Base-by-base conservation (phyloP, 2,113 vertebrate species). In the Colius striatus region DNA sequence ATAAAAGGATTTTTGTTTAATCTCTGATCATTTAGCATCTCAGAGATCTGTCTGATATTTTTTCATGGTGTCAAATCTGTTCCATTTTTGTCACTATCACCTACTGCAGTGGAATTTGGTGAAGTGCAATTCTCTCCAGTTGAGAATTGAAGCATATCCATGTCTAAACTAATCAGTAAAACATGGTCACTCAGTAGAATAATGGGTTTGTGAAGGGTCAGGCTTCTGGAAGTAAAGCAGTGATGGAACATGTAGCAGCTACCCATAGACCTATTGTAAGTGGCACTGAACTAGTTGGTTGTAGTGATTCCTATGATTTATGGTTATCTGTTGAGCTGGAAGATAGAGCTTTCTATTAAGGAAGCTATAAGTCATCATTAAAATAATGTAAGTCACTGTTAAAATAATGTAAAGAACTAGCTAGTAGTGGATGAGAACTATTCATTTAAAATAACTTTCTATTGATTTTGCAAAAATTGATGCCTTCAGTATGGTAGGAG, bases 401-500 rank as follows among this genome's bases (percentile, higher is more conserved):
- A 89, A 89, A 94, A 55, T 67, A 75, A 81, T 48, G 45, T 92
- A 54, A 88, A 92, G 63, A 74, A 68, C 72, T 85, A 58, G 36
- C n/a, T 85, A 17, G 61, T 67, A 63, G 78, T 83, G 51, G 60
- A 85, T 90, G 79, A 86, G 82, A 77, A 43, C 85, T 88, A 36
- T 55, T 71, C 57, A 45, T 90, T 92, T 95, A 66, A 86, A 96
- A 76, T 65, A 87, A 83, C 65, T 90, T 82, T 63, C 58, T 96
- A 89, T 92, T 94, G 95, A 96, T 94, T 96, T 75, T 90, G 75
- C 70, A 95, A 86, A 91, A 87, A 90, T 63, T 83, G 85, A 83
- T 66, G 87, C 20, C 55, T 77, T 90, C 79, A 78, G 2, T 89
- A 87, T 91, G 75, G 80, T 89, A 91, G 60, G 93, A 92, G 51